phyloP scores from a whole-genome alignment of 2,888 invertebrate species.

The Thysanoteuthis rhombus region DNA sequence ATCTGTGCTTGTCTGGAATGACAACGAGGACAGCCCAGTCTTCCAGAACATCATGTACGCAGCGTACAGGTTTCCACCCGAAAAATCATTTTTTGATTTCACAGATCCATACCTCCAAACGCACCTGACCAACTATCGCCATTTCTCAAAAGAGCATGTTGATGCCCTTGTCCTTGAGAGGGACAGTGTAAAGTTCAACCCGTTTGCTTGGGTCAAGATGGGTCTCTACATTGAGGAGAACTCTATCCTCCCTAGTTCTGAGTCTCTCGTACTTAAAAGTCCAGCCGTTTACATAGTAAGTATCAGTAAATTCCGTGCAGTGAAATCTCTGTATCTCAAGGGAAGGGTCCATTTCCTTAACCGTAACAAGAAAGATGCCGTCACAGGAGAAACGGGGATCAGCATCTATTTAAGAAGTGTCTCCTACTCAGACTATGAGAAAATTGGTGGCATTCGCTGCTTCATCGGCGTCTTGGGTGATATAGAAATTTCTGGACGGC shows the following conservation, averaged over 20 bases:
- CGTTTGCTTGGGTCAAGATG: conserved; percentile 60
- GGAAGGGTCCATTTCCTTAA: conserved; percentile 57
- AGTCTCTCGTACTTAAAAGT: conserved; percentile 51
- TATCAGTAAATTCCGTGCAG: conserved; percentile 52
- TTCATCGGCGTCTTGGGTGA: conserved; percentile 57
- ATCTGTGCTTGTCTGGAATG: conserved; percentile 52
- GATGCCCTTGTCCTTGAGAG: conserved; percentile 47
- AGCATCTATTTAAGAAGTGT: conserved; percentile 55
- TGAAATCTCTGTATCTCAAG: conserved; percentile 44
- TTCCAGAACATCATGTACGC: conserved; percentile 54
- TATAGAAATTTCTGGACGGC: conserved; percentile 48
- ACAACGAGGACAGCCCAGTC: conserved; percentile 44
- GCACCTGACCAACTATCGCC: conserved; percentile 47
- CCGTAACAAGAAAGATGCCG: conserved; percentile 45
- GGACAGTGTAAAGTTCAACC: conserved; percentile 53
- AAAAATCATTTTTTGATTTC: conserved; percentile 54
- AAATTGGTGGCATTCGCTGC: conserved; percentile 55
- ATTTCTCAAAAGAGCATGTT: conserved; percentile 49
- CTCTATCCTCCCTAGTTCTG: conserved; percentile 57
- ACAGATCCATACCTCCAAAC: conserved; percentile 44
- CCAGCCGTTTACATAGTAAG: conserved; percentile 56
- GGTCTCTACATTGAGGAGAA: conserved; percentile 56
- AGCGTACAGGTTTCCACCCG: conserved; percentile 54
- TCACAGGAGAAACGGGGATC: conserved; percentile 50
- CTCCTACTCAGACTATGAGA: conserved; percentile 52